Conservation (phyloP, 2,797 vertebrate genomes). For the Muscicapa comitata region DNA sequence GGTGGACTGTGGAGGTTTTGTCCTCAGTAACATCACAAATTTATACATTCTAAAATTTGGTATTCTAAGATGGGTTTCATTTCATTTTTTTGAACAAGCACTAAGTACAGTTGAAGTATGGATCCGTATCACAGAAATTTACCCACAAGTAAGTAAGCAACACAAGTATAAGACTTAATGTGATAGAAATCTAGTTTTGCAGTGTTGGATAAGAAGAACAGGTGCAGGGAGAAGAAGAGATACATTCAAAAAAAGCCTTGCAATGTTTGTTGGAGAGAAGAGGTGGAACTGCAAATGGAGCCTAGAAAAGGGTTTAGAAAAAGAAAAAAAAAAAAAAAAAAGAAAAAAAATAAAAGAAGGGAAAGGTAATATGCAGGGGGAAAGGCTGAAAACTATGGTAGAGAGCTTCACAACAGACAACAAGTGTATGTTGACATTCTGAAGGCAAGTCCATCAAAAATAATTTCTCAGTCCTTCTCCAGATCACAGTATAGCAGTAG, state of each 20-base stretch:
- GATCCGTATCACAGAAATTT: not conserved
- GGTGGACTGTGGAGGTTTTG: not conserved
- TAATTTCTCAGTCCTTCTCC: not conserved
- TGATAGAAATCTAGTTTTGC: not conserved
- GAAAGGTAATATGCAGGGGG: not conserved
- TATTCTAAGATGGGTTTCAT: not conserved
- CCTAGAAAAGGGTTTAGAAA: not conserved
- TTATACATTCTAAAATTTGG: not conserved
- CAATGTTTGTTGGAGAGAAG: not conserved
- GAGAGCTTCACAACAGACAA: not conserved
- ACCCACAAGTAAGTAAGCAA: not conserved
- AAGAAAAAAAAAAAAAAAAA: no score
- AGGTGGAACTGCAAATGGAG: not conserved
- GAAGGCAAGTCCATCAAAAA: not conserved
- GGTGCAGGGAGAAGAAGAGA: not conserved
- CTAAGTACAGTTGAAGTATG: not conserved
- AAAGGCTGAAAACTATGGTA: not conserved
- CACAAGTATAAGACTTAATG: not conserved
- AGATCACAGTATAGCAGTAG: not conserved
- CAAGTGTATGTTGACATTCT: not conserved
- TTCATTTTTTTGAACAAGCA: not conserved
- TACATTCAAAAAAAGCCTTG: not conserved
- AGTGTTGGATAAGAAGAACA: accelerated
- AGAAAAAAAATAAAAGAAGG: no score
- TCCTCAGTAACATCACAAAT: not conserved